Conservation (phyloP, 2,797 vertebrate genomes). For the Hipposideros larvatus region DNA sequence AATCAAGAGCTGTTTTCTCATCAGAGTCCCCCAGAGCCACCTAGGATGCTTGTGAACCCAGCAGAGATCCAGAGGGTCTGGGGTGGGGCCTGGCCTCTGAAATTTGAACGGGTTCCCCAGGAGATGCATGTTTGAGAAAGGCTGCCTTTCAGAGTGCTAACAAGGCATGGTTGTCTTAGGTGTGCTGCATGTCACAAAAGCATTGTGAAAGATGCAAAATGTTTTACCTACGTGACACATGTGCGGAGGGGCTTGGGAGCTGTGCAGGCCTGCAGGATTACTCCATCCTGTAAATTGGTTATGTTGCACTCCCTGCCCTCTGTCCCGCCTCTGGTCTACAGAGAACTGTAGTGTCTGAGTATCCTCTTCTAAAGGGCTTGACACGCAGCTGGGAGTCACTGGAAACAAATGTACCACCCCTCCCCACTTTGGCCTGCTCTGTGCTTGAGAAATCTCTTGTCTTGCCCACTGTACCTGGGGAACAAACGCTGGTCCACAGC, state of each 20-base stretch:
- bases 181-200: neutral
- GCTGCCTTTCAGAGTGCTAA: neutral
- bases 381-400: neutral
- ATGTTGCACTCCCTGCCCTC: neutral
- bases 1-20: neutral
- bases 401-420: neutral
- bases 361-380: neutral
- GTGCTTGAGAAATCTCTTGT: neutral
- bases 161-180: neutral
- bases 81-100: neutral
- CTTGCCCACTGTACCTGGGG: neutral
- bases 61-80: neutral
- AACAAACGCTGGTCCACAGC: neutral
- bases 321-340: neutral
- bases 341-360: neutral
- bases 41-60: neutral
- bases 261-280: rapidly evolving
- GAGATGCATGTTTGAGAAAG: neutral
- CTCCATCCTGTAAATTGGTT: neutral
- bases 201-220: neutral
- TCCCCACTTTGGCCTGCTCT: neutral
- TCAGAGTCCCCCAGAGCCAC: neutral
- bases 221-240: rapidly evolving
- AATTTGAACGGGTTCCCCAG: neutral
- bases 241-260: neutral